Conservation (phyloP, 2,113 vertebrate genomes). For the Oreochromis tanganicae region DNA sequence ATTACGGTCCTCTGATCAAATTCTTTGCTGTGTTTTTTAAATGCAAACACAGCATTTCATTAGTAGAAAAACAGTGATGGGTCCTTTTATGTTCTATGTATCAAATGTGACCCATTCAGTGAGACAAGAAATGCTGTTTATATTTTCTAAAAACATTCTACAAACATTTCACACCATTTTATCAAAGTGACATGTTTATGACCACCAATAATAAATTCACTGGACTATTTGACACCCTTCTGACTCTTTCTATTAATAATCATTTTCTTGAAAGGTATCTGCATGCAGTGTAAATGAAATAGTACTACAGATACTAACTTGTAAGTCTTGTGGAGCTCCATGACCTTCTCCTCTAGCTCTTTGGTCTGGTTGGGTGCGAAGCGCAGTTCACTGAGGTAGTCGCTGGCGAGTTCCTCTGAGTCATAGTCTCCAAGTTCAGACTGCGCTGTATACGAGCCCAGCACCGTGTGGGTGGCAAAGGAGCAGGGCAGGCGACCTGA, state of each 20-base stretch:
- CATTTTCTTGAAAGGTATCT: neutral
- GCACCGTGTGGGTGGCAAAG: slow-evolving; percentile 86
- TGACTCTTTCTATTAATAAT: neutral
- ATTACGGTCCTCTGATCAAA: too few relatives aligned
- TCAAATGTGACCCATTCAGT: neutral
- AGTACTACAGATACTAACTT: slow-evolving; percentile 71
- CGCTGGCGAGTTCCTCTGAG: slow-evolving; percentile 81
- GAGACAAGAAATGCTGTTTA: neutral
- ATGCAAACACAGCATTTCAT: neutral
- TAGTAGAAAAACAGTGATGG: neutral
- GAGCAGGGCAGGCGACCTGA: slow-evolving; percentile 94
- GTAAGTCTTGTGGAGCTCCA: slow-evolving; percentile 93
- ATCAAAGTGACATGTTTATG: neutral
- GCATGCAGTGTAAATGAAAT: neutral
- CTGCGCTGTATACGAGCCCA: slow-evolving; percentile 93
- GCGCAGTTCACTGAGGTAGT: slow-evolving; percentile 88
- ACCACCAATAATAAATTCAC: neutral
- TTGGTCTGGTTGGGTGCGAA: slow-evolving; percentile 93
- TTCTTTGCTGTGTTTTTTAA: too few relatives aligned
- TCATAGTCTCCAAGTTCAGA: slow-evolving; percentile 94
- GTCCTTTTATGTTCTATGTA: neutral
- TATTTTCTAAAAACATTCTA: neutral
- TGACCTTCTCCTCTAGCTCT: slow-evolving; percentile 93
- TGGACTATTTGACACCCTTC: neutral
- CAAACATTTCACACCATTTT: neutral